phyloP scores from a whole-genome alignment of 2,888 invertebrate genomes.

The Crematogaster levior region DNA sequence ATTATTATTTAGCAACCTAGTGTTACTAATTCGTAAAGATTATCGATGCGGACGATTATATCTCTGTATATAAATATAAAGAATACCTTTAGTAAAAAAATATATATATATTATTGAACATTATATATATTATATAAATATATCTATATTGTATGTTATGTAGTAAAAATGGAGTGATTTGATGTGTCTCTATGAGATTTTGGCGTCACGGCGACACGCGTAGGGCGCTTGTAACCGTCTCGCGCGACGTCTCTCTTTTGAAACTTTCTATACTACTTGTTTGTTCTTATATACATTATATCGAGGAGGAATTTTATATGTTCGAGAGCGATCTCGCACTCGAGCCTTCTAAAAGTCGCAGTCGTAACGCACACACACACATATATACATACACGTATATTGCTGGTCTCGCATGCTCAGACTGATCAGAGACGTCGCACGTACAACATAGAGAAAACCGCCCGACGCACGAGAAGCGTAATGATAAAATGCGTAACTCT shows the following conservation, averaged over 20 bases:
- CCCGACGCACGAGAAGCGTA: slow-evolving; percentile 77
- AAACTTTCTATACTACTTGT: slow-evolving; percentile 50
- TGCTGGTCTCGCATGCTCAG: slow-evolving; percentile 50
- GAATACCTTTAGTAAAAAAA: slow-evolving; percentile 75
- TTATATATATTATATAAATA: slow-evolving; percentile 83
- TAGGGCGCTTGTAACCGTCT: slow-evolving; percentile 60
- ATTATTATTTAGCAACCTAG: slow-evolving; percentile 84
- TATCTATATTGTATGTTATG: slow-evolving; percentile 84
- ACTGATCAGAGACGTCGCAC: slow-evolving; percentile 64
- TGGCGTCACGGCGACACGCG: slow-evolving; percentile 75
- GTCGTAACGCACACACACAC: slow-evolving; percentile 56
- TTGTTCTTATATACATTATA: slow-evolving; percentile 41
- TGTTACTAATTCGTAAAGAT: slow-evolving; percentile 83
- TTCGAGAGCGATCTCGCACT: background rate
- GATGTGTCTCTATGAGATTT: slow-evolving; percentile 84
- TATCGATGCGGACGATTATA: slow-evolving; percentile 82
- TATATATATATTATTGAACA: slow-evolving; percentile 78
- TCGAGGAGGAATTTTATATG: slow-evolving; percentile 21
- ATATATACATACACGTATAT: slow-evolving; percentile 3
- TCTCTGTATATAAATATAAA: slow-evolving; percentile 79
- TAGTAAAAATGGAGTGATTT: slow-evolving; percentile 84
- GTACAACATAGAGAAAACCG: slow-evolving; percentile 60
- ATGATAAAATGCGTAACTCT: slow-evolving; percentile 72
- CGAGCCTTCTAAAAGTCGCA: slow-evolving; percentile 35
- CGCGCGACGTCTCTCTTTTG: slow-evolving; percentile 70